Base-by-base conservation (phyloP, 2,113 vertebrate genomes). In the Scophthalmus maximus region DNA sequence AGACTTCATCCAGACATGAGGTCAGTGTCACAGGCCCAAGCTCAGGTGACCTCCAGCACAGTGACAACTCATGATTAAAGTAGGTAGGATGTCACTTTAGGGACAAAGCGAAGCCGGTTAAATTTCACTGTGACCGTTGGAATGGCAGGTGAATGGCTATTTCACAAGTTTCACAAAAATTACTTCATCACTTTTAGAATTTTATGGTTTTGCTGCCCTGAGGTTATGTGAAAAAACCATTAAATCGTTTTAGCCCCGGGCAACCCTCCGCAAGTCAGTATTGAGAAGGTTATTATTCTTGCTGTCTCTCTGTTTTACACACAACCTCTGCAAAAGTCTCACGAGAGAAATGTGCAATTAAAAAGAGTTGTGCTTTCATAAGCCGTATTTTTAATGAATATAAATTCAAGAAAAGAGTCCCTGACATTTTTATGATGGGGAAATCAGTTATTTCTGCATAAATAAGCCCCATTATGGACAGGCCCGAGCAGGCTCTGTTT, bases 1-100 rank as follows among this genome's bases (percentile, higher is more conserved):
- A 59, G 59, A 67, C 73, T 76, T 51, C 15, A 52, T 57, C 42
- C 38, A 38, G 49, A 72, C 17, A 22, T n/a, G 46, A 74, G 79
- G 76, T 77, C 61, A 64, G 53, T 17, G 58, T 20, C 22, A 15
- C 55, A 2, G 36, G 40, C 57, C 44, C 25, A 29, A 30, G 25
- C 22, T 57, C 26, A 55, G 42, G 27, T 27, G 20, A 68, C 52
- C 38, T 15, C 46, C 12, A 34, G 42, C 47, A n/a, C 53, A 44
- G 34, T 12, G 59, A 29, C 32, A 25, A 67, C 51, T 74, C 42
- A 42, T 40, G 40, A 42, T 40, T 40, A 61, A 15, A 60, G 46
- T 22, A 2, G 20, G 27, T 8, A 38, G 8, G 26, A 30, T 42
- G 32, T 62, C 34, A 36, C 52, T n/a, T 46, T 10, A 18, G 11